Conservation (phyloP, 1,140 invertebrate genomes). For the Zaprionus kolodkinae region DNA sequence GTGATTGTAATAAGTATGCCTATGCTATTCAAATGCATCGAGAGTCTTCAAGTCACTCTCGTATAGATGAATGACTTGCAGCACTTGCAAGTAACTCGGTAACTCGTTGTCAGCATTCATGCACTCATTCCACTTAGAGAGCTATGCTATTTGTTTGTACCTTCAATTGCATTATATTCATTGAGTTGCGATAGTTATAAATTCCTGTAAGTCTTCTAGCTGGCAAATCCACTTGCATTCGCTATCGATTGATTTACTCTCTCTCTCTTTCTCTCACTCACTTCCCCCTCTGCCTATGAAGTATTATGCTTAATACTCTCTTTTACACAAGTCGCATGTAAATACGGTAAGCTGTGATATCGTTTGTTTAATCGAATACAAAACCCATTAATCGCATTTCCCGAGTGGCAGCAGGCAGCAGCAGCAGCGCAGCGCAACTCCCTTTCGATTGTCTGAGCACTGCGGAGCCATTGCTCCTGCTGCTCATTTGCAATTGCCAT, state of each 20-base stretch:
- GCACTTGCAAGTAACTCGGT: background rate
- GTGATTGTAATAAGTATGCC: too few relatives aligned
- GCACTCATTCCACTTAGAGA: background rate
- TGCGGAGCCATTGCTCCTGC: background rate
- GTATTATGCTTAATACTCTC: conserved; percentile 17
- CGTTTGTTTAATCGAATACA: conserved; percentile 23
- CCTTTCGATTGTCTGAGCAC: background rate
- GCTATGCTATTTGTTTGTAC: background rate
- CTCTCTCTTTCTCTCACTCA: background rate
- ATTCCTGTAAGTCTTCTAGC: background rate
- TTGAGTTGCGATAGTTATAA: background rate
- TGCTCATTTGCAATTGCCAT: conserved; percentile 62
- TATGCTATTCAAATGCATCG: too few relatives aligned
- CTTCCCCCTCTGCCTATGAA: background rate
- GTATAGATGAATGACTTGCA: background rate
- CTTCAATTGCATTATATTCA: background rate
- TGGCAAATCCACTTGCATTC: background rate
- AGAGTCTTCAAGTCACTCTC: too few relatives aligned
- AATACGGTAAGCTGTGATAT: conserved; percentile 29
- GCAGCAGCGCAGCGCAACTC: background rate
- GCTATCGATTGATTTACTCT: background rate
- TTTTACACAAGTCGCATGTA: conserved; percentile 10
- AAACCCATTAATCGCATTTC: conserved; percentile 48
- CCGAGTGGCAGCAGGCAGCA: conserved; percentile 8
- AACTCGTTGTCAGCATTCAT: background rate